These are phyloP conservation scores for Drosophila virilis DNA, from an alignment of 1,140 invertebrate species.

Conservation along the genomic window DNA sequence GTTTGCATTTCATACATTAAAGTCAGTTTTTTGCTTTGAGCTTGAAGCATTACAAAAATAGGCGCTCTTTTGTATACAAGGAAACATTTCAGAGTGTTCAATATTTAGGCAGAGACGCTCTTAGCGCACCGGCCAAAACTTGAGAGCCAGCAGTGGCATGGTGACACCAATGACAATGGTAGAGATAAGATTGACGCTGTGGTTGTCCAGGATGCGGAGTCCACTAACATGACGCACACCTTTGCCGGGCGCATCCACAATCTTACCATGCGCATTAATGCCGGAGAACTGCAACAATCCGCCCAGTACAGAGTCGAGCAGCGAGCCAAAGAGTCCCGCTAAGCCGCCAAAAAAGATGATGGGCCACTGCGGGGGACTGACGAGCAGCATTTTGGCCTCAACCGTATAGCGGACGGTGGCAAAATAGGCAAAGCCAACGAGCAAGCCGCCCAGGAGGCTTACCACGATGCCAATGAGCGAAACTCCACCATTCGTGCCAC, in stretches of 20 bases:
- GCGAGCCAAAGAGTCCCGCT: constrained; percentile 91
- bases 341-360: constrained; percentile 89
- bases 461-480: constrained; percentile 89
- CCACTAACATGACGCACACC: constrained; percentile 92
- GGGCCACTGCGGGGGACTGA: constrained; percentile 92
- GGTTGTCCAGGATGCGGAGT: constrained; percentile 92
- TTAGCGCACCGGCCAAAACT: constrained; percentile 86
- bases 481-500: constrained; percentile 94
- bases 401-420: constrained; percentile 88
- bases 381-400: constrained; percentile 86
- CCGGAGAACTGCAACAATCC: constrained; percentile 94
- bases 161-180: constrained; percentile 90
- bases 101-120: not conserved
- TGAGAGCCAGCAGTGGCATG: constrained; percentile 89
- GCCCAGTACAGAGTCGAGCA: constrained; percentile 93
- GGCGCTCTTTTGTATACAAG: constrained; percentile 12
- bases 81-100: not conserved
- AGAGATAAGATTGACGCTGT: constrained; percentile 94
- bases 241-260: constrained; percentile 90
- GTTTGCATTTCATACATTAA: constrained; percentile 33
- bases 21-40: constrained; percentile 45
- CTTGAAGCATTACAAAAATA: constrained; percentile 58
- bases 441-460: constrained; percentile 90
- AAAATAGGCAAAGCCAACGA: constrained; percentile 91
- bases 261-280: constrained; percentile 88